These are phyloP conservation scores for Apotomis capreana DNA, from an alignment of 2,888 invertebrate species.

Conservation along the genomic window DNA sequence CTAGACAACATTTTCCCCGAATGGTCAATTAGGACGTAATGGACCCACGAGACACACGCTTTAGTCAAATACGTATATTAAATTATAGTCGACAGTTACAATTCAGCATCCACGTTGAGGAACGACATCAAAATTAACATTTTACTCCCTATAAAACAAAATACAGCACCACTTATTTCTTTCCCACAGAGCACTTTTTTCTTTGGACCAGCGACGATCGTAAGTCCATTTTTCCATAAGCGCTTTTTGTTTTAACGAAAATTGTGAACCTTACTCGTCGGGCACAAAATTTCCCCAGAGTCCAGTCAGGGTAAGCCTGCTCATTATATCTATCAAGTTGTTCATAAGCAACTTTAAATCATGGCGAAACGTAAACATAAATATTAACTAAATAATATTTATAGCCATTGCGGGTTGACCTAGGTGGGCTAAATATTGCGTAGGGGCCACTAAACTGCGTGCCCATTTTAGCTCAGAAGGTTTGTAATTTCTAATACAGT, in stretches of 20 bases:
- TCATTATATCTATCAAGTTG: slow-evolving; percentile 49
- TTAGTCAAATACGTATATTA: slow-evolving; percentile 21
- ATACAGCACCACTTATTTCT: not conserved
- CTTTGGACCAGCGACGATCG: slow-evolving; percentile 1
- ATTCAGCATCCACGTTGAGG: slow-evolving; percentile 11
- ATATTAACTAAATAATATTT: slow-evolving; percentile 31
- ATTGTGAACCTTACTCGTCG: slow-evolving; percentile 50
- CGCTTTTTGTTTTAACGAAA: slow-evolving; percentile 48
- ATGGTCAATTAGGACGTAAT: slow-evolving; percentile 17
- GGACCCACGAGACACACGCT: slow-evolving; percentile 11
- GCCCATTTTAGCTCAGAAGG: not conserved
- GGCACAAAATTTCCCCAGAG: slow-evolving; percentile 53
- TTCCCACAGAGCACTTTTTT: slow-evolving; percentile 13
- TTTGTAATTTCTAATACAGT: slow-evolving; percentile 20
- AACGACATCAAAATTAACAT: not conserved
- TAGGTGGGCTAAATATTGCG: slow-evolving; percentile 1
- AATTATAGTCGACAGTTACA: slow-evolving; percentile 10
- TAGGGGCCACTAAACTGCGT: slow-evolving; percentile 15
- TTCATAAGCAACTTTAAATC: slow-evolving; percentile 46
- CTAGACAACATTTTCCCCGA: not conserved
- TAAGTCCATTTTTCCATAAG: slow-evolving; percentile 41
- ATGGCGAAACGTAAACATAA: slow-evolving; percentile 30
- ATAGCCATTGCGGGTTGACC: slow-evolving; percentile 24
- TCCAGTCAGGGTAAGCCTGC: slow-evolving; percentile 48
- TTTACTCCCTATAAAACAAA: not conserved